These are phyloP conservation scores for Brotula barbata DNA, from an alignment of 2,797 vertebrate species.

Conservation along the genomic window DNA sequence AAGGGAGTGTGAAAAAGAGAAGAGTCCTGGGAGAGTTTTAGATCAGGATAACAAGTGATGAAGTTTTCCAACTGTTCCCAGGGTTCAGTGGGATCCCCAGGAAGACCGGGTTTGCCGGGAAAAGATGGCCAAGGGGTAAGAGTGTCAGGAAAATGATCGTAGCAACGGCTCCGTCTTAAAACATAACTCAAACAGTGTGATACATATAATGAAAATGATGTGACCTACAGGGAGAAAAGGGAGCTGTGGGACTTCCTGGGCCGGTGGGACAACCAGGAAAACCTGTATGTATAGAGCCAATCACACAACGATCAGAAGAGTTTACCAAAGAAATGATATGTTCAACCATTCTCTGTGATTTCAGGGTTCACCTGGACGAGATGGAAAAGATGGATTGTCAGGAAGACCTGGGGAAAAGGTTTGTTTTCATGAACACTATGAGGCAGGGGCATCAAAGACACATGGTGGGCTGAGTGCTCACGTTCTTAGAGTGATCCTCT, in stretches of 20 bases:
- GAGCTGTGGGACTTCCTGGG: conserved; percentile 84
- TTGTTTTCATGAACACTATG: conserved; percentile 41
- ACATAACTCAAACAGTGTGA: conserved; percentile 2
- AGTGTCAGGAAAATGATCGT: neutral
- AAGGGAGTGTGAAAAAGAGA: too few relatives aligned
- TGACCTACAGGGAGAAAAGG: conserved; percentile 87
- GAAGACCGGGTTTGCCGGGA: conserved; percentile 84
- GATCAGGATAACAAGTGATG: conserved; percentile 8
- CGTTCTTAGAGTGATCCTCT: conserved; percentile 29
- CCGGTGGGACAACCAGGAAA: conserved; percentile 85
- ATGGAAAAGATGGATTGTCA: conserved; percentile 86
- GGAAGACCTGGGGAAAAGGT: conserved; percentile 91
- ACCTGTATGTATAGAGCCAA: conserved; percentile 79
- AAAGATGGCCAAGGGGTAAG: conserved; percentile 87
- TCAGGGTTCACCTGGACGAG: conserved; percentile 88
- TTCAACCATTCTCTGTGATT: conserved; percentile 27
- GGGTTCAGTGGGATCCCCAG: conserved; percentile 85
- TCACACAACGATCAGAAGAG: neutral
- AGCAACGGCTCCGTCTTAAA: neutral
- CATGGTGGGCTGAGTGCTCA: conserved; percentile 26
- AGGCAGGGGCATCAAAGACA: conserved; percentile 31
- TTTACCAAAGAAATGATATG: neutral
- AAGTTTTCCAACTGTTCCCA: conserved; percentile 57
- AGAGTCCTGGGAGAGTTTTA: neutral
- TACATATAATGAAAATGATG: conserved; percentile 8